Evolutionary conservation across 2,888 invertebrate species (phyloP), one percentile per base, ranked within the genome.

Genomic region (Linnaemya vulpina): DNA sequence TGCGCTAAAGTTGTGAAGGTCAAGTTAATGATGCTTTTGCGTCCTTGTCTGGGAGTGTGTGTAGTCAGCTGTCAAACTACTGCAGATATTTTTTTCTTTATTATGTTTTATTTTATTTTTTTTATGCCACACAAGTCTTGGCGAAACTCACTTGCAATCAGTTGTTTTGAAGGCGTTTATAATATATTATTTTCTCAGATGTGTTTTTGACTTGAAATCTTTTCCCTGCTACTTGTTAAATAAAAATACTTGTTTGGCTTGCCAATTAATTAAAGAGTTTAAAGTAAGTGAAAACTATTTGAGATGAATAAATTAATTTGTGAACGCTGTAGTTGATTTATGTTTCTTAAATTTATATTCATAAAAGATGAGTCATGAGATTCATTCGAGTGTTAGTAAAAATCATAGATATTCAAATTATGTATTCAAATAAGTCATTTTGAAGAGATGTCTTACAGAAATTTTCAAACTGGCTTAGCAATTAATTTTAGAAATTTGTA

Each of bases 241-340:
- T 67, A 30, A 13, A 38, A 11, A 17, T 35, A 3, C 10, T 49
- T 67, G 9, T 43, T 43, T 65, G 9, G 30, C 17, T 5, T 35
- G 49, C 17, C 51, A 67, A 67, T 67, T 67, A 67, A 51, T 67
- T 30, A 51, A 30, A 4, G 17, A 30, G 2, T 51, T 20, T 51
- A 35, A 51, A 51, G 49, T 35, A 67, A 49, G 30, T 67, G 67
- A 49, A 67, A 51, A 67, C 30, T 35, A 67, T 51, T 67, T 51
- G 5, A 51, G 49, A 51, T n/a, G 30, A 7, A 67, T 67, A 67
- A 49, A 51, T 65, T 65, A 49, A 11, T 17, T 15, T 8, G 5
- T 30, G 30, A 5, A 2, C 2, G 30, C 30, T 3, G 30, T 30
- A 30, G 30, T 30, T 30, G 5, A 30, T 2, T 30, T 30, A 30